These are phyloP conservation scores for Cossypha caffra DNA, from an alignment of 2,797 vertebrate genomes.

Conservation along the genomic window DNA sequence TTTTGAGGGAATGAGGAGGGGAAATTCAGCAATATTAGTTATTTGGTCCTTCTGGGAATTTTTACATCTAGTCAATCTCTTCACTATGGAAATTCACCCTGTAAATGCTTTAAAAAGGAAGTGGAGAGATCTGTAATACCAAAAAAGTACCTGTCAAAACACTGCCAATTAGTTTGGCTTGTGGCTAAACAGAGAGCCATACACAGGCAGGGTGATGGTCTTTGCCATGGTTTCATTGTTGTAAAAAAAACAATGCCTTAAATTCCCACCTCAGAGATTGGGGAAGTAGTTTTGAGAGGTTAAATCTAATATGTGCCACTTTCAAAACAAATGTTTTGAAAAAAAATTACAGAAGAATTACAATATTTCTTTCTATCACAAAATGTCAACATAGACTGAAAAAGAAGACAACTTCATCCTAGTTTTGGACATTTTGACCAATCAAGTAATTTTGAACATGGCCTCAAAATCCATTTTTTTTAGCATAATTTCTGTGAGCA, in stretches of 20 bases:
- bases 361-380: background rate
- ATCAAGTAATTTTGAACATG: background rate
- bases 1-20: fast-evolving
- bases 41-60: background rate
- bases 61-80: background rate
- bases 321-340: background rate
- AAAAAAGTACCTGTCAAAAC: background rate
- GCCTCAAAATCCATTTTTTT: background rate
- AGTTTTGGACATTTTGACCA: background rate
- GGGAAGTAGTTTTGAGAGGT: background rate
- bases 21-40: background rate
- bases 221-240: background rate
- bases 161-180: background rate
- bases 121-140: background rate
- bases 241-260: background rate
- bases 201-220: background rate
- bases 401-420: background rate
- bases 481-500: background rate
- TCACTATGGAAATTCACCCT: background rate
- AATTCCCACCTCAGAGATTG: background rate
- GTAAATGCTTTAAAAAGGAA: background rate
- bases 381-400: background rate
- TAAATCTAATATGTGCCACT: background rate
- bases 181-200: background rate
- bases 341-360: background rate